These are phyloP conservation scores for Pocota personata DNA, from an alignment of 2,888 invertebrate genomes.

Conservation along the genomic window DNA sequence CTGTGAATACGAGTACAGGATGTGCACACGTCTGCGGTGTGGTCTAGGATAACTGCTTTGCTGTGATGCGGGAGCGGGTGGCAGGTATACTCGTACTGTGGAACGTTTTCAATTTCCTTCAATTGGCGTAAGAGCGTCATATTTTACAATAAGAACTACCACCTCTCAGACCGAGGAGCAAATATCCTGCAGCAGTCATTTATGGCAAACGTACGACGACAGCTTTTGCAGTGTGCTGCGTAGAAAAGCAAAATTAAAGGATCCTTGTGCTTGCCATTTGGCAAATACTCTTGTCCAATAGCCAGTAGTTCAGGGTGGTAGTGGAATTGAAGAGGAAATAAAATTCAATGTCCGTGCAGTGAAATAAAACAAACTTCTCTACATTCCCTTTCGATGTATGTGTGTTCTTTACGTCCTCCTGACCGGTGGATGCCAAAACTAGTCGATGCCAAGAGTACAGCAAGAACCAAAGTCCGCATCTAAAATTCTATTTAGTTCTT, in stretches of 20 bases:
- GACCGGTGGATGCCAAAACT: conserved; percentile 57
- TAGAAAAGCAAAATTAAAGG: conserved; percentile 58
- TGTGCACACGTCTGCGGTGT: conserved; percentile 73
- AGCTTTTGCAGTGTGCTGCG: conserved; percentile 41
- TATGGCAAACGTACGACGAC: conserved; percentile 56
- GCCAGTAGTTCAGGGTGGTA: neutral
- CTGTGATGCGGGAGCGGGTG: neutral
- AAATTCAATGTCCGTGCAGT: conserved; percentile 60
- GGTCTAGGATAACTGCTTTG: conserved; percentile 61
- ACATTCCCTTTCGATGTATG: neutral
- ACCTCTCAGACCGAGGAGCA: conserved; percentile 37
- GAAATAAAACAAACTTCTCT: conserved; percentile 63
- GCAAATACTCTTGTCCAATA: conserved; percentile 48
- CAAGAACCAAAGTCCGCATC: conserved; percentile 63
- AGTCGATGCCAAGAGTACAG: conserved; percentile 50
- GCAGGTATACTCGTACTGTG: neutral
- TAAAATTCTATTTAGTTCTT: conserved; percentile 71
- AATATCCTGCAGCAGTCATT: conserved; percentile 69
- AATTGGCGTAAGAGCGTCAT: conserved; percentile 72
- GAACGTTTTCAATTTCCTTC: conserved; percentile 72
- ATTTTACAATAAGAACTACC: conserved; percentile 69
- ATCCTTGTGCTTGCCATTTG: conserved; percentile 65
- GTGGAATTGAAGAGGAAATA: conserved; percentile 44
- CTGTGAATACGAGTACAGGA: conserved; percentile 71
- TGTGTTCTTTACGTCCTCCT: neutral